These are phyloP conservation scores for Saccostrea cuccullata DNA, from an alignment of 1,140 invertebrate species.

Conservation along the genomic window DNA sequence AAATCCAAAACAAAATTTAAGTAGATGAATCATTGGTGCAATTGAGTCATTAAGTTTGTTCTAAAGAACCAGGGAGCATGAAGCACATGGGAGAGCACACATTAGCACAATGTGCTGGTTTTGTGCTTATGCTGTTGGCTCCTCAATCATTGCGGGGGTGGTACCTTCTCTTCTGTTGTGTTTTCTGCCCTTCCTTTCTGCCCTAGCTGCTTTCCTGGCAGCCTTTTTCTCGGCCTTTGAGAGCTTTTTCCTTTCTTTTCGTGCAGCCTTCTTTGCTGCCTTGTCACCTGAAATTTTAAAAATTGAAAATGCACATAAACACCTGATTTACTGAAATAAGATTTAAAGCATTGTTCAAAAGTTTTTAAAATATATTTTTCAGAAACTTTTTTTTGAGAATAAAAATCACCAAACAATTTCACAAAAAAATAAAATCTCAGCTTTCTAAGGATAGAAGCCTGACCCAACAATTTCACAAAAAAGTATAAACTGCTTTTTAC, in stretches of 20 bases:
- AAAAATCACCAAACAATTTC: no score
- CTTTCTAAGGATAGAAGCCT: no score
- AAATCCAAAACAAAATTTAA: neutral
- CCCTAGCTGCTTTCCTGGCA: neutral
- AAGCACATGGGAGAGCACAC: neutral
- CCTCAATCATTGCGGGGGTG: neutral
- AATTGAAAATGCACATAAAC: neutral
- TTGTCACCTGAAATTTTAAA: neutral
- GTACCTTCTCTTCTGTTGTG: neutral
- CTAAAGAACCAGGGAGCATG: neutral
- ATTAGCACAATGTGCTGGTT: no score
- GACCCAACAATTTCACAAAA: no score
- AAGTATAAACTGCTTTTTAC: no score
- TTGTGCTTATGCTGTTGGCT: neutral
- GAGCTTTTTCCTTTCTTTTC: neutral
- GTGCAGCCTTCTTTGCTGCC: neutral
- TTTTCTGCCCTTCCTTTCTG: neutral
- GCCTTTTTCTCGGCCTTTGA: neutral
- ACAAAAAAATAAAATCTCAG: no score
- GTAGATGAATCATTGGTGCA: neutral
- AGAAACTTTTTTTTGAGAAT: no score
- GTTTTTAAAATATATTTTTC: no score
- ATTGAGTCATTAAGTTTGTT: neutral
- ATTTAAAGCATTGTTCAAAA: no score
- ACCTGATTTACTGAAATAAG: neutral